A percentile compares a stretch with the other conserved stretches of the same genome.
Evolutionary conservation across 2,888 invertebrate genomes (phyloP).

Genomic region (Molanna angustata): DNA sequence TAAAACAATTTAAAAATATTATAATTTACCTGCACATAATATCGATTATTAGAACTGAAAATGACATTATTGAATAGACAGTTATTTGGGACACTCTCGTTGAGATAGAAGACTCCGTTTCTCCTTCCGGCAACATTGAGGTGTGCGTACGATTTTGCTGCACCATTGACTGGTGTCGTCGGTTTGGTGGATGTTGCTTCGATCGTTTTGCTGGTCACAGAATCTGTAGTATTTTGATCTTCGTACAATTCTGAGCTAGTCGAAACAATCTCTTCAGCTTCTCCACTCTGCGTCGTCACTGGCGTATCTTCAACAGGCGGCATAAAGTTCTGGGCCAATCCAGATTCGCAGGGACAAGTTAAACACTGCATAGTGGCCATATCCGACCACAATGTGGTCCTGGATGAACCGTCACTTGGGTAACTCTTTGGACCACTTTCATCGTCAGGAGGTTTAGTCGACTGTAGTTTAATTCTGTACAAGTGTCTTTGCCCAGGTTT

Average conservation of each 20-base stretch:
- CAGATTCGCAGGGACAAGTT: constrained; percentile 49
- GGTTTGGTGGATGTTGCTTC: constrained; percentile 41
- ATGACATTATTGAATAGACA: constrained; percentile 65
- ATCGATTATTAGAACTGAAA: constrained; percentile 62
- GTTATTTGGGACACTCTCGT: constrained; percentile 54
- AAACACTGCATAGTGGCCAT: constrained; percentile 53
- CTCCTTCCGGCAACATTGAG: constrained; percentile 41
- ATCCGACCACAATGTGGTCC: constrained; percentile 24
- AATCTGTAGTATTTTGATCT: constrained; percentile 24
- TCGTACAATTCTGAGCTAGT: constrained; percentile 15
- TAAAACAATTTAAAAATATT: neutral
- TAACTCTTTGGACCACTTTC: constrained; percentile 3
- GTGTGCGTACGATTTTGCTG: constrained; percentile 28
- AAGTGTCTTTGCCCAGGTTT: constrained; percentile 80
- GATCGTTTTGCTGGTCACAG: constrained; percentile 6
- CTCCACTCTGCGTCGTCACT: constrained; percentile 8
- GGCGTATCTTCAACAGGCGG: constrained; percentile 10
- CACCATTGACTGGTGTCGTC: constrained; percentile 41
- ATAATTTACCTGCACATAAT: constrained; percentile 53
- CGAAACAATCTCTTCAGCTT: constrained; percentile 1
- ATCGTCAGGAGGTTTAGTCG: constrained; percentile 15
- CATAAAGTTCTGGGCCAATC: constrained; percentile 34
- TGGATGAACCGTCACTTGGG: constrained; percentile 7
- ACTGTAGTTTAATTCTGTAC: constrained; percentile 58
- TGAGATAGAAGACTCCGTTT: constrained; percentile 38